A percentile compares a stretch with the other conserved stretches of the same genome.
Conservation (phyloP, 1,140 invertebrate species). For the Drosophila ohnishii region DNA sequence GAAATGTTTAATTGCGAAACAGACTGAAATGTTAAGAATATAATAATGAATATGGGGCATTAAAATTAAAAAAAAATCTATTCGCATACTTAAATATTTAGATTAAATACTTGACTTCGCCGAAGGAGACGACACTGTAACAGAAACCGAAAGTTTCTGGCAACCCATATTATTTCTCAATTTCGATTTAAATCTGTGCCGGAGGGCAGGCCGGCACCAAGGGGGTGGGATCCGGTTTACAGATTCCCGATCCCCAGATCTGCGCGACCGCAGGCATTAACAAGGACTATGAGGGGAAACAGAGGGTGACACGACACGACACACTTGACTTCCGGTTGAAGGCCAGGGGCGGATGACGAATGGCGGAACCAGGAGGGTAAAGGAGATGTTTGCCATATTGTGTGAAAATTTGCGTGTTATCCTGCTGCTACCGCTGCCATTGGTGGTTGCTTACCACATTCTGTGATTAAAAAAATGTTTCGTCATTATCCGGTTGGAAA, state of each 20-base stretch:
- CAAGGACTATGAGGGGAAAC: slow-evolving; percentile 10
- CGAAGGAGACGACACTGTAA: neutral
- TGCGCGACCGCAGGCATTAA: slow-evolving; percentile 15
- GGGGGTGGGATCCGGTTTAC: slow-evolving; percentile 5
- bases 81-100: too few species aligned
- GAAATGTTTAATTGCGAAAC: neutral
- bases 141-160: slow-evolving; percentile 11
- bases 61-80: too few species aligned
- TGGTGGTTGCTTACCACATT: slow-evolving; percentile 41
- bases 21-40: neutral
- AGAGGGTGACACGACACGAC: slow-evolving; percentile 11
- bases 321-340: slow-evolving; percentile 66
- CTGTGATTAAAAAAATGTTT: slow-evolving; percentile 82
- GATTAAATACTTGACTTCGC: slow-evolving; percentile 12
- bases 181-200: slow-evolving; percentile 46
- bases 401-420: slow-evolving; percentile 38
- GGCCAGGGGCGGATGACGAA: slow-evolving; percentile 10
- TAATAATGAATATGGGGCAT: too few species aligned
- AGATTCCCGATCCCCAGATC: slow-evolving; percentile 1
- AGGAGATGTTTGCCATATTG: slow-evolving; percentile 46
- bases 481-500: slow-evolving; percentile 83
- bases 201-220: slow-evolving; percentile 9
- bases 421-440: slow-evolving; percentile 10
- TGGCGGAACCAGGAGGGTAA: slow-evolving; percentile 2
- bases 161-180: slow-evolving; percentile 17